phyloP scores from a whole-genome alignment of 2,797 vertebrate genomes.

The Pogonophryne albipinna region DNA sequence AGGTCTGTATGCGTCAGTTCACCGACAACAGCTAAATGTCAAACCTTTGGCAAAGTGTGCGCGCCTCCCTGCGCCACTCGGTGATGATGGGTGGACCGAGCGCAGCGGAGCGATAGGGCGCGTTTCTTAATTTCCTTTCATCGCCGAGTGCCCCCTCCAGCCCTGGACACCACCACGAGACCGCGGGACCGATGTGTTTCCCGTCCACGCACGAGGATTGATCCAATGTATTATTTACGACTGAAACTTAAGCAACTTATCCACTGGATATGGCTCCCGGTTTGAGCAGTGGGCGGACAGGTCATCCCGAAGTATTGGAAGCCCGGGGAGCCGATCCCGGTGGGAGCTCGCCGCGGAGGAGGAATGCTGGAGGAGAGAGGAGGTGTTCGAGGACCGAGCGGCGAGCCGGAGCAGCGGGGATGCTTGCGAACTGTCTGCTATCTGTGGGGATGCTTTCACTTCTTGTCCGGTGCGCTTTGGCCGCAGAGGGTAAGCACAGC shows the following conservation, averaged over 20 bases:
- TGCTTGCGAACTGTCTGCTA: constrained; percentile 76
- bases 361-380: constrained; percentile 64
- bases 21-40: constrained; percentile 54
- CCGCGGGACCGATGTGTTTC: constrained; percentile 64
- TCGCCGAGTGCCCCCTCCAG: constrained; percentile 55
- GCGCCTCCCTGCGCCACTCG: constrained; percentile 76
- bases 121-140: constrained; percentile 67
- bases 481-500: constrained; percentile 82
- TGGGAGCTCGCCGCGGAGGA: constrained; percentile 58
- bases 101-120: constrained; percentile 71
- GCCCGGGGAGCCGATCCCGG: constrained; percentile 63
- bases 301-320: constrained; percentile 64
- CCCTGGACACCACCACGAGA: constrained; percentile 74
- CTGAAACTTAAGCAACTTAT: constrained; percentile 80
- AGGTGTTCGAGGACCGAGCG: constrained; percentile 68
- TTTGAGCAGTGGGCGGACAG: constrained; percentile 78
- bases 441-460: constrained; percentile 76
- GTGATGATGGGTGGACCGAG: constrained; percentile 77
- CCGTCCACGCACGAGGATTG: constrained; percentile 68
- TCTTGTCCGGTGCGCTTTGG: constrained; percentile 78
- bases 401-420: constrained; percentile 67
- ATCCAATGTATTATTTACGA: constrained; percentile 87
- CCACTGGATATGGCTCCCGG: constrained; percentile 85
- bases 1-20: constrained; percentile 7
- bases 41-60: constrained; percentile 57